Base-by-base conservation (phyloP, 2,113 vertebrate genomes). In the Tragelaphus imberbis region DNA sequence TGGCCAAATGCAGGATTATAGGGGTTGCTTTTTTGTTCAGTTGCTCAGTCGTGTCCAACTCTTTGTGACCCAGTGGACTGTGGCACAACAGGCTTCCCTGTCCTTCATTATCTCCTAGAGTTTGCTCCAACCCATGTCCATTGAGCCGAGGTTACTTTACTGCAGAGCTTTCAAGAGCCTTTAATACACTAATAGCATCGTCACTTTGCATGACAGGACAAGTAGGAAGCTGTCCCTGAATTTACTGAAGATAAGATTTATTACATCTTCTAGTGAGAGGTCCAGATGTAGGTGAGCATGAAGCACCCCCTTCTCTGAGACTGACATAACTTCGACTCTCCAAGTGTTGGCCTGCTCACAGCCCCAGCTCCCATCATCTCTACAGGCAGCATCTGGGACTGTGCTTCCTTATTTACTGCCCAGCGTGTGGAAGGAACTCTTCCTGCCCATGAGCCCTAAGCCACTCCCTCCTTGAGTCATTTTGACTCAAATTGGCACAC, bases 31-130 rank as follows among this genome's bases (percentile, higher is more conserved):
- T 75, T 19, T 40, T 40, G 36, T 75, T 40, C 68, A 75, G 68
- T 40, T 6, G 68, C n/a, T 75, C 68, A 75, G 68, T 40, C 0
- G 0, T 25, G n/a, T 75, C 36, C n/a, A 25, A 25, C 68, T 75
- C 19, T 40, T 40, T 75, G 68, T 75, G 68, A 75, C 68, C 68
- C n/a, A 6, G 1, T 25, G 68, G 19, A 75, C 21, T 75, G 19
- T 0, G 0, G 68, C 36, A 25, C 10, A 6, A n/a, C n/a, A 75
- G 36, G n/a, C 19, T 75, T 75, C n/a, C 40, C 36, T 40, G 36
- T 75, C 19, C n/a, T 71, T 71, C n/a, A 40, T 71, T 71, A 71
- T 71, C 68, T 71, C 68, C 68, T 40, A 40, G n/a, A 23, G 19
- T 71, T 40, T 71, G 19, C 19, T 36, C 65, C 68, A 23, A 23